These are phyloP conservation scores for Xylocopa sonorina DNA, from an alignment of 1,140 invertebrate species.

Conservation along the genomic window DNA sequence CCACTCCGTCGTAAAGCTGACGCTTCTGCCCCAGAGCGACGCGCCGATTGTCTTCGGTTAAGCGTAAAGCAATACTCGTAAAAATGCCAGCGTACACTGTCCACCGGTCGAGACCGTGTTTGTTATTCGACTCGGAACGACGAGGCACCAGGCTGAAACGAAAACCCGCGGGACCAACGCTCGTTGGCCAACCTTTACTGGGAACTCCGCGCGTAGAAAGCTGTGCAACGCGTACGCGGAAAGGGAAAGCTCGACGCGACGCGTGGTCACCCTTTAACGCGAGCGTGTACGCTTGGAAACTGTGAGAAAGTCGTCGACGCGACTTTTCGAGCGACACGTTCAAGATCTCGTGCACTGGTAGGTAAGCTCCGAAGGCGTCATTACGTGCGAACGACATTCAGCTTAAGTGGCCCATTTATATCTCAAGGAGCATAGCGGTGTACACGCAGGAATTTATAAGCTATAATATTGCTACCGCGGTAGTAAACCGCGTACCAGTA, in stretches of 20 bases:
- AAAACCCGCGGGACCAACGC: not conserved
- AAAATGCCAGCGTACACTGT: constrained; percentile 17
- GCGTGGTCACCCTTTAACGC: not conserved
- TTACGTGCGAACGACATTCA: constrained; percentile 73
- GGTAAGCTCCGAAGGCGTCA: constrained; percentile 68
- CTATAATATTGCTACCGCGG: constrained; percentile 77
- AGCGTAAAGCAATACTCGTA: constrained; percentile 50
- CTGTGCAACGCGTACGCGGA: no score
- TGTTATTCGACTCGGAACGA: constrained; percentile 18
- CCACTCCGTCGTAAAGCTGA: constrained; percentile 48
- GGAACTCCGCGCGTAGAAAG: not conserved
- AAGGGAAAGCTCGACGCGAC: no score
- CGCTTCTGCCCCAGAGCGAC: constrained; percentile 21
- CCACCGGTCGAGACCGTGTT: not conserved
- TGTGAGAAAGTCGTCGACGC: constrained; percentile 35
- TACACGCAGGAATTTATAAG: constrained; percentile 76
- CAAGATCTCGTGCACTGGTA: constrained; percentile 50
- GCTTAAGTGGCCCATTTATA: constrained; percentile 74
- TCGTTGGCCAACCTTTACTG: not conserved
- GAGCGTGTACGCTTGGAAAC: not conserved
- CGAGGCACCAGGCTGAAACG: not conserved
- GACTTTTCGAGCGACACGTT: constrained; percentile 41
- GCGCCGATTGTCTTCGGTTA: constrained; percentile 53
- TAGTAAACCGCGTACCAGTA: constrained; percentile 75
- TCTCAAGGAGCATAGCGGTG: constrained; percentile 58